A percentile compares a stretch with the other conserved stretches of the same genome.
These are phyloP conservation scores for Arrhamphus sclerolepis DNA, from an alignment of 2,797 vertebrate species.

Conservation along the genomic window DNA sequence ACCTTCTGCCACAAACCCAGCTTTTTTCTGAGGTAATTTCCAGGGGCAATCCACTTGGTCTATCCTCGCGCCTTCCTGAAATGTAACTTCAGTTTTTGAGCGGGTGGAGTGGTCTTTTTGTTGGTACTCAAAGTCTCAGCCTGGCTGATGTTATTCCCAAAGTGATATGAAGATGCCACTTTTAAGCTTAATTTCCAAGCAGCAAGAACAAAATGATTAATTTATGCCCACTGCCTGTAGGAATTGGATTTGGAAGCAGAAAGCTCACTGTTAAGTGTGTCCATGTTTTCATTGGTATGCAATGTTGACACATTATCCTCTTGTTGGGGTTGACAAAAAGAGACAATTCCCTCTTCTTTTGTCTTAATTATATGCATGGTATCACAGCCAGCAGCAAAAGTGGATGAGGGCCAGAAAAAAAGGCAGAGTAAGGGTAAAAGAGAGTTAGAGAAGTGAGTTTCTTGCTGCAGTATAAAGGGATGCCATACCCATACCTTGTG, in stretches of 20 bases:
- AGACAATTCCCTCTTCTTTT: constrained; percentile 63
- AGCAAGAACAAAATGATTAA: constrained; percentile 49
- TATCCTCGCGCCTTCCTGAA: constrained; percentile 20
- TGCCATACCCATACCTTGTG: constrained; percentile 68
- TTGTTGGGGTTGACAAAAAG: constrained; percentile 56
- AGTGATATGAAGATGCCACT: constrained; percentile 48
- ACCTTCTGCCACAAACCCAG: constrained; percentile 24
- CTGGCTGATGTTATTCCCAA: constrained; percentile 43
- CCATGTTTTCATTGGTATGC: constrained; percentile 73
- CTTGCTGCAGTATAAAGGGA: constrained; percentile 70
- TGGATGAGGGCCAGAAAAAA: constrained; percentile 41
- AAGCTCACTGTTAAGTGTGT: constrained; percentile 65
- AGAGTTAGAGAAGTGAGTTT: constrained; percentile 34
- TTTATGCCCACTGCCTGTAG: constrained; percentile 53
- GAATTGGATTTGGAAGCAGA: constrained; percentile 51
- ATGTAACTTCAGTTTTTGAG: constrained; percentile 35
- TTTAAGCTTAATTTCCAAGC: constrained; percentile 41
- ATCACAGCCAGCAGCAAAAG: constrained; percentile 60
- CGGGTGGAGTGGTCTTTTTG: constrained; percentile 36
- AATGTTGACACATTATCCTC: constrained; percentile 70
- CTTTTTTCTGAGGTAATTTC: constrained; percentile 29
- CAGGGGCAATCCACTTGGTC: constrained; percentile 12
- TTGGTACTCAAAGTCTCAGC: constrained; percentile 10
- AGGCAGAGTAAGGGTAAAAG: constrained; percentile 35
- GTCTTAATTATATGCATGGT: constrained; percentile 77